These are phyloP conservation scores for Danio rerio DNA, from an alignment of 2,113 vertebrate species.

Conservation along the genomic window GRCz12tu NC_133188.1:18720501-18721000, in stretches of 20 bases:
- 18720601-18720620: constrained; percentile 20
- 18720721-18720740: neutral
- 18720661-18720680: neutral
- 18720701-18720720: neutral
- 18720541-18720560: constrained; percentile 11
- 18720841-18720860: neutral
- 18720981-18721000: too few species aligned
- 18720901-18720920: neutral
- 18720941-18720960: too few species aligned
- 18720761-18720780: neutral
- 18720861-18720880: neutral
- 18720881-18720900: neutral
- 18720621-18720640: neutral
- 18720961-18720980: too few species aligned
- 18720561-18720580: constrained; percentile 4
- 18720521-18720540: neutral
- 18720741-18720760: neutral
- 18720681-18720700: neutral
- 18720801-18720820: neutral
- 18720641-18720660: constrained; percentile 13
- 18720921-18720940: neutral
- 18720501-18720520: constrained; percentile 1
- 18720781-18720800: neutral
- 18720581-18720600: constrained; percentile 33
- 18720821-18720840: neutral